Evolutionary conservation across 2,888 invertebrate species (phyloP).

Genomic region (Acronicta alni): DNA sequence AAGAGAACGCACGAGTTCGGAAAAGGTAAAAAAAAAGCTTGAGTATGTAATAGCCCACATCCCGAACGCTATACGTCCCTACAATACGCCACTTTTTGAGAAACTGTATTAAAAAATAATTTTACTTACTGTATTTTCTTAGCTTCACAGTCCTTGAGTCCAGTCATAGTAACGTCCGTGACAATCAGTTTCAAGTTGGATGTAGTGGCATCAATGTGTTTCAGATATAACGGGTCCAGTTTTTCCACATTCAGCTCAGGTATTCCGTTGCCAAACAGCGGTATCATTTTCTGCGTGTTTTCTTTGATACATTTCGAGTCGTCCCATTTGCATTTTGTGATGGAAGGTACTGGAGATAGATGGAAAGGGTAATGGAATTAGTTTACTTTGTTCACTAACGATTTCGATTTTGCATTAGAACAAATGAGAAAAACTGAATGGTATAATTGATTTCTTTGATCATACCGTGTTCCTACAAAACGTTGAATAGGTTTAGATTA

Average conservation of each 20-base stretch:
- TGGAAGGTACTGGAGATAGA: constrained; percentile 58
- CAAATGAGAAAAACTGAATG: too few relatives aligned
- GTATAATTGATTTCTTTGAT: too few relatives aligned
- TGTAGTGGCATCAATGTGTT: constrained; percentile 68
- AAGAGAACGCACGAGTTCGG: too few relatives aligned
- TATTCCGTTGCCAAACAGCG: constrained; percentile 64
- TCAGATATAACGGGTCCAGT: constrained; percentile 68
- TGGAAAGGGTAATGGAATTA: constrained; percentile 8
- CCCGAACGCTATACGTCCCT: too few relatives aligned
- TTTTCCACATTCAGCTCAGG: constrained; percentile 63
- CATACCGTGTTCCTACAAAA: too few relatives aligned
- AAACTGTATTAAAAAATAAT: too few relatives aligned
- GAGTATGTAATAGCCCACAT: too few relatives aligned
- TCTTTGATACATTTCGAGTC: constrained; percentile 71
- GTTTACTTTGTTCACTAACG: not conserved
- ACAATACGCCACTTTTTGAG: too few relatives aligned
- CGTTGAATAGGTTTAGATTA: too few relatives aligned
- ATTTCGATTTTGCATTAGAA: constrained; percentile 8
- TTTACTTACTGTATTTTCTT: constrained; percentile 63
- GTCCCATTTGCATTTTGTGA: constrained; percentile 68
- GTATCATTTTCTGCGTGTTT: constrained; percentile 57
- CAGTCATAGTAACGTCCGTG: constrained; percentile 61
- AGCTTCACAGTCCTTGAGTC: constrained; percentile 65
- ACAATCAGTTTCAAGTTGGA: constrained; percentile 63
- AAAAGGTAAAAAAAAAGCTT: too few relatives aligned